Conservation (phyloP, 30 jellyfish, hydroid and myxozoan genomes). For the Mastigias papua region DNA sequence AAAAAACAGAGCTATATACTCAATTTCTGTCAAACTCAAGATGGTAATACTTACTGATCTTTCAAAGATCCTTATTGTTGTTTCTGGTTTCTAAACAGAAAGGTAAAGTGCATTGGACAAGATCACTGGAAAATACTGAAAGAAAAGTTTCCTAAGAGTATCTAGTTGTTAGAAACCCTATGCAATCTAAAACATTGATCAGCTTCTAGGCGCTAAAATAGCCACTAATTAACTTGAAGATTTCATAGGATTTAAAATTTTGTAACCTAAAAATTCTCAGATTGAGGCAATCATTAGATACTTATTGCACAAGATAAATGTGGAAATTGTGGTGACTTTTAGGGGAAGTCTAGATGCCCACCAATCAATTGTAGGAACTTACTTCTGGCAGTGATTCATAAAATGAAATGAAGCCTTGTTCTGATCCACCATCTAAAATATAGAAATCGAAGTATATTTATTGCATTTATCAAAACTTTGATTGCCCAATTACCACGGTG, state of each 20-base stretch:
- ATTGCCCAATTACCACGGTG: too few species aligned
- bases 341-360: too few species aligned
- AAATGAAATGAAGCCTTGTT: slow-evolving; percentile 75
- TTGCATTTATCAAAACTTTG: background rate
- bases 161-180: too few species aligned
- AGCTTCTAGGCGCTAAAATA: too few species aligned
- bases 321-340: too few species aligned
- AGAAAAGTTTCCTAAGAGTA: too few species aligned
- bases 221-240: too few species aligned
- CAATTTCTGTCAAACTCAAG: background rate
- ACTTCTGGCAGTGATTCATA: slow-evolving; percentile 56
- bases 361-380: background rate
- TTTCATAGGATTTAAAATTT: too few species aligned
- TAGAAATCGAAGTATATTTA: background rate
- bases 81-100: slow-evolving; percentile 81
- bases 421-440: slow-evolving; percentile 76
- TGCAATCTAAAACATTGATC: too few species aligned
- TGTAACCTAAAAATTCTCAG: too few species aligned
- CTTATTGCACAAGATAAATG: too few species aligned
- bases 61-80: slow-evolving; percentile 86
- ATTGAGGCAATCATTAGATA: too few species aligned
- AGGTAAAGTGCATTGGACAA: background rate
- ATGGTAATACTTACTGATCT: slow-evolving; percentile 75
- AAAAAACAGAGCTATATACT: background rate
- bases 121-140: background rate